Base-by-base conservation (phyloP, 2,888 invertebrate species). In the Lepidonotus clava region DNA sequence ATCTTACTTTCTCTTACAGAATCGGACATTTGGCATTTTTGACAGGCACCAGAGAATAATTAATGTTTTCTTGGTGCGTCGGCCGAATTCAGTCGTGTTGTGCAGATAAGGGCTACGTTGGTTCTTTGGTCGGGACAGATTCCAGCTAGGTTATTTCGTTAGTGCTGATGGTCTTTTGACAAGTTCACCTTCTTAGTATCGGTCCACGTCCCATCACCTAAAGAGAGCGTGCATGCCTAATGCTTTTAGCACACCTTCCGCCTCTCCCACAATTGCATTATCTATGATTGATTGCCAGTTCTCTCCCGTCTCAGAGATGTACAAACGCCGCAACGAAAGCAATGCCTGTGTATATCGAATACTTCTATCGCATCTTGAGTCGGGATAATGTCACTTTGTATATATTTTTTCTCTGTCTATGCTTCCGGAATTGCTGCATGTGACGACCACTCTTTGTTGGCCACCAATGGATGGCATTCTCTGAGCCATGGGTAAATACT, bases 151-250 rank as follows among this genome's bases (percentile, higher is more conserved):
- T n/a, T n/a, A n/a, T 11, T 53, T n/a, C 53, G n/a, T 53, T 53
- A 53, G 53, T 53, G 53, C 21, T 53, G 53, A 53, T 53, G 53
- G 53, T n/a, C 53, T 53, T 53, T 53, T 53, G 53, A 53, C 53
- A 53, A 53, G 18, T 53, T 53, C 53, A 18, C 21, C 21, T 2
- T n/a, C 53, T 11, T 18, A 53, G 53, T 53, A 11, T 53, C 2
- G 53, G 53, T 18, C n/a, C 21, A 53, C 21, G n/a, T 18, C 6
- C 6, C 21, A 18, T n/a, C 53, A 18, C 53, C 46, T 18, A 46
- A 6, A 11, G 46, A 11, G 8, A 18, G 46, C 46, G 8, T n/a
- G 18, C 4, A 2, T 11, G 11, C 2, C 53, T n/a, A 2, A n/a
- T n/a, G 18, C 53, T 53, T n/a, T n/a, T 53, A 18, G n/a, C 21